phyloP scores from a whole-genome alignment of 1,140 invertebrate genomes.

The Rhysida immarginata region DNA sequence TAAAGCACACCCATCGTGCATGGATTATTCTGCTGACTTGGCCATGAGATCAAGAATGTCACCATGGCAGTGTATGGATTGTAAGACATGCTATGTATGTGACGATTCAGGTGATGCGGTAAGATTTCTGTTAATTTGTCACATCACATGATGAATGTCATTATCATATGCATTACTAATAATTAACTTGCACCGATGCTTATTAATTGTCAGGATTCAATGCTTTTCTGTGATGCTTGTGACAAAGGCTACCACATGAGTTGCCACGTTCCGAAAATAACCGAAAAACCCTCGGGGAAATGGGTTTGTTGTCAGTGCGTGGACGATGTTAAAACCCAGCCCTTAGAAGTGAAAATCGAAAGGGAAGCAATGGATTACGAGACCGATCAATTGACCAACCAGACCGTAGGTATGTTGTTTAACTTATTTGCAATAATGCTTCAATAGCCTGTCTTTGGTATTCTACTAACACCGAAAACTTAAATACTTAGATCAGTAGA shows the following conservation, averaged over 20 bases:
- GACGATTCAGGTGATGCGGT: conserved; percentile 22
- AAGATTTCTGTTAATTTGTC: conserved; percentile 13
- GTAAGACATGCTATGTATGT: conserved; percentile 33
- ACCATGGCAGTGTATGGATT: conserved; percentile 34
- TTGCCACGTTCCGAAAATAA: conserved; percentile 42
- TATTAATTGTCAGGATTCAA: no score
- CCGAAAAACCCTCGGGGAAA: conserved; percentile 16
- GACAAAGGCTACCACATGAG: conserved; percentile 63
- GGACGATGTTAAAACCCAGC: conserved; percentile 8
- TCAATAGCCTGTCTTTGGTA: no score
- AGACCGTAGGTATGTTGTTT: background rate
- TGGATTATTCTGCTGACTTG: conserved; percentile 30
- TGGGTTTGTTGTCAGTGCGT: conserved; percentile 20
- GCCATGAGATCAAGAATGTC: conserved; percentile 23
- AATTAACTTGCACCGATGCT: no score
- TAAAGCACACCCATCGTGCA: conserved; percentile 35
- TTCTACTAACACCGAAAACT: no score
- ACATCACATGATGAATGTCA: background rate
- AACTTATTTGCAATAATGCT: no score
- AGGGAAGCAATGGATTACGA: background rate
- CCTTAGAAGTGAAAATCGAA: background rate
- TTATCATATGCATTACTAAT: background rate
- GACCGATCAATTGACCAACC: background rate
- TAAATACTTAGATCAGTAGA: no score
- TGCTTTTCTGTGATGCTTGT: conserved; percentile 62